Base-by-base conservation (phyloP, 2,888 invertebrate genomes). In the Phyllotreta striolata region DNA sequence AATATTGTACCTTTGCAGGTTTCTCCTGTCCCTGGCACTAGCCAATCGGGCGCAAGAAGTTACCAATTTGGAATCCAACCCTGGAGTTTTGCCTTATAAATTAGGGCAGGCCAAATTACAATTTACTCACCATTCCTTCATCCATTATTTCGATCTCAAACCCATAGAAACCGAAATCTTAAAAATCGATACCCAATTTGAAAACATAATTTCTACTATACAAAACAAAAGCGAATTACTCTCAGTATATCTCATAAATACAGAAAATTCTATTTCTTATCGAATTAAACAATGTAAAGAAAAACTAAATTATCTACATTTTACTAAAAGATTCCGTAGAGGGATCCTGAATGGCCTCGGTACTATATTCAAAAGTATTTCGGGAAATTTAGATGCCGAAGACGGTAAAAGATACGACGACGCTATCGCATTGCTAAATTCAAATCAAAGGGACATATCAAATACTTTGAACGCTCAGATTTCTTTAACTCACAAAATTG, bases 31-130 rank as follows among this genome's bases (percentile, higher is more conserved):
- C 13, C 40, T 55, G 9, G 14, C 14, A 24, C 40, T 41, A 14
- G 43, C 40, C 55, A 40, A 37, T 13, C n/a, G 7, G 39, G 61
- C 35, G 3, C 61, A 62, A 43, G 54, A 34, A 35, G 35, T 66
- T 34, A 41, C 37, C 14, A 46, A 61, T 9, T 39, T 66, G 1
- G 39, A 54, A n/a, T 10, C 44, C 7, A 61, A 66, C 39, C 51
- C 55, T 0, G 57, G 63, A 56, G 39, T 66, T 10, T 58, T 64
- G 12, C 61, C 61, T 0, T 51, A 55, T 3, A 64, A 60, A n/a
- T 37, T 66, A 10, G 64, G 68, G 24, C 34, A 24, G 8, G 66
- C 64, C 0, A 66, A 43, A 57, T 12, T 68, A 37, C 44, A 62
- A 55, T 40, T 10, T 12, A 56, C 55, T 7, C 35, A 14, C 37